phyloP scores from a whole-genome alignment of 2,113 vertebrate genomes.

The Setophaga petechia region DNA sequence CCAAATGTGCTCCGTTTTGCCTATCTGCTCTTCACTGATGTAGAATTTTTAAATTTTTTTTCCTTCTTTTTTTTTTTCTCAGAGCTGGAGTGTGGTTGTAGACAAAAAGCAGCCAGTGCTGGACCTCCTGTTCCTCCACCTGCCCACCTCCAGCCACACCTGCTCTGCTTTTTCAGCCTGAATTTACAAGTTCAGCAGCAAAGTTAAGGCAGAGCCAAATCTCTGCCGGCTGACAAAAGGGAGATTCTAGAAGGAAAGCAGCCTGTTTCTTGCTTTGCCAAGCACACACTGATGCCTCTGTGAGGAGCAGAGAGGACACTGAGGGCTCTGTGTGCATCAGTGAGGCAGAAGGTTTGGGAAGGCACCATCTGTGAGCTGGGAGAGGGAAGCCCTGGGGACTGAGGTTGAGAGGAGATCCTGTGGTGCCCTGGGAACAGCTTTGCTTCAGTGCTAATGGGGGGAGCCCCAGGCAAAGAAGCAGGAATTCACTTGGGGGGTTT shows the following conservation, averaged over 20 bases:
- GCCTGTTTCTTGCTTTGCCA: not conserved
- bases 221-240: not conserved
- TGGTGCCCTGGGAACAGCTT: not conserved
- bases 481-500: not conserved
- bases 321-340: not conserved
- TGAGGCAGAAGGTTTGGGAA: constrained; percentile 25
- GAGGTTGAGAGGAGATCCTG: not conserved
- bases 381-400: not conserved
- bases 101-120: not conserved
- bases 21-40: not conserved
- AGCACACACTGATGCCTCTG: not conserved
- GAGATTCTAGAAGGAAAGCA: not conserved
- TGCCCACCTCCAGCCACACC: not conserved
- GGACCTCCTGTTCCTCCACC: constrained; percentile 10
- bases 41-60: not conserved
- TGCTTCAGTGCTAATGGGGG: not conserved
- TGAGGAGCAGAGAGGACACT: not conserved
- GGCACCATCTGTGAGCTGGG: constrained; percentile 17
- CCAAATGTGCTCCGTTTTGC: not conserved
- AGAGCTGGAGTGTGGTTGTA: not conserved
- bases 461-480: not conserved
- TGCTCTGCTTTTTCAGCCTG: not conserved
- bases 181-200: not conserved
- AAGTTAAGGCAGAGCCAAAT: not conserved
- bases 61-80: not conserved